Base-by-base conservation (phyloP, 2,797 vertebrate genomes). In the Macropus fuliginosus region DNA sequence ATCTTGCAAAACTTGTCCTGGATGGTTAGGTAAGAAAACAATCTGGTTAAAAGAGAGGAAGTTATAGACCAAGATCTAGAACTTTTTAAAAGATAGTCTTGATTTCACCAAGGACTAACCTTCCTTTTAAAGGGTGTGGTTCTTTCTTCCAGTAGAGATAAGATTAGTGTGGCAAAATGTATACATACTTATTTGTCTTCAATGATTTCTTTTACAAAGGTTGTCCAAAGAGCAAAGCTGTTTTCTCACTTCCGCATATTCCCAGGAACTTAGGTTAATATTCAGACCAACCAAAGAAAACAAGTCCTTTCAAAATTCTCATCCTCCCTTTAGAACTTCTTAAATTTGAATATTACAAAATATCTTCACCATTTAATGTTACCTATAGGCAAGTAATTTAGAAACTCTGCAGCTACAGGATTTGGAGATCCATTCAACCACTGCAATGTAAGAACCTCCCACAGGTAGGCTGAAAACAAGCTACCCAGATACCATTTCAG, bases 361-460 rank as follows among this genome's bases (percentile, higher is more conserved):
- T 56, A 94, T 92, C 90, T 93, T 92, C 92, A 92, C 92, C 81
- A 95, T 31, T 87, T 59, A 90, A 31, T 92, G 91, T 24, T 92
- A 28, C 55, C 56, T 94, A 56, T 1, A 91, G 90, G 50, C 0
- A 0, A 54, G 62, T 74, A 18, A 54, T 91, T 97, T 96, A 93
- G 92, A 57, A 91, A 95, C 91, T 46, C 55, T 29, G 66, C 57
- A 94, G 94, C 93, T 92, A 94, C 21, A 11, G 56, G 27, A 92
- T 93, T 96, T 91, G 91, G 94, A 95, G 94, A 96, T 55, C 57
- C 95, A 91, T 91, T 28, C 52, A 94, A 59, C 28, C 81, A 95
- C 11, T 93, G 56, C 94, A 96, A 94, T 94, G 55, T 90, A 94
- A 96, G 93, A 97, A 93, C 21, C 46, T 93, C 55, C 91, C 94